phyloP scores from a whole-genome alignment of 2,888 invertebrate genomes.

The Campoplex capitator region DNA sequence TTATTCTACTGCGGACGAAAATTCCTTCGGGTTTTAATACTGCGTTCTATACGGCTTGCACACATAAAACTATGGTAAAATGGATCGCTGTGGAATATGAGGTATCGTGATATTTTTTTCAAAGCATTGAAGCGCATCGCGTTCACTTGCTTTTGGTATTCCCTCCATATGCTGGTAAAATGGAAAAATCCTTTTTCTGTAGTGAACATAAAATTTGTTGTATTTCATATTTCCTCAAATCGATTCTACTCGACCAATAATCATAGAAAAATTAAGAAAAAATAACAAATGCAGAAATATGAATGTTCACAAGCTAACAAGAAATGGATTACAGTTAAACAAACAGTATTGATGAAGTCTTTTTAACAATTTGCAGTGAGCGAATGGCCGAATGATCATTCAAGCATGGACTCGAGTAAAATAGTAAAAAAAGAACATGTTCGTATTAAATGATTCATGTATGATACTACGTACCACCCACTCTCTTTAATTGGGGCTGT shows the following conservation, averaged over 20 bases:
- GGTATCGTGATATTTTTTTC: too few species aligned
- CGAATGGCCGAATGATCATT: too few species aligned
- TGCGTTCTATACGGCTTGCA: not conserved
- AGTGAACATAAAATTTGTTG: not conserved
- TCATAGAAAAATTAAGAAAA: too few species aligned
- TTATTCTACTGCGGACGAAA: conserved; percentile 10
- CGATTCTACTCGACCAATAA: not conserved
- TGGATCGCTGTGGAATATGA: too few species aligned
- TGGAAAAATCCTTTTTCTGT: not conserved
- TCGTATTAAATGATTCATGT: too few species aligned
- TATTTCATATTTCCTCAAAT: not conserved
- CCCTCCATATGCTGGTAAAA: not conserved
- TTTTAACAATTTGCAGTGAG: too few species aligned
- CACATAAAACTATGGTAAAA: too few species aligned
- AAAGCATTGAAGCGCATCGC: not conserved
- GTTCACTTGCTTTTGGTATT: not conserved
- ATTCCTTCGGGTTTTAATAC: conserved; percentile 32
- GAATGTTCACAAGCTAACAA: too few species aligned
- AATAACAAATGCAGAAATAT: too few species aligned
- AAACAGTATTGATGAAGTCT: not conserved
- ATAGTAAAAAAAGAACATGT: too few species aligned
- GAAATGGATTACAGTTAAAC: not conserved
- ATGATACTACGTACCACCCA: too few species aligned
- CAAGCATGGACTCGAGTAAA: too few species aligned
- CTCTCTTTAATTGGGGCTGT: not conserved